Evolutionary conservation across 1,140 invertebrate species (phyloP).

Genomic region (Neotoxoptera formosana): DNA sequence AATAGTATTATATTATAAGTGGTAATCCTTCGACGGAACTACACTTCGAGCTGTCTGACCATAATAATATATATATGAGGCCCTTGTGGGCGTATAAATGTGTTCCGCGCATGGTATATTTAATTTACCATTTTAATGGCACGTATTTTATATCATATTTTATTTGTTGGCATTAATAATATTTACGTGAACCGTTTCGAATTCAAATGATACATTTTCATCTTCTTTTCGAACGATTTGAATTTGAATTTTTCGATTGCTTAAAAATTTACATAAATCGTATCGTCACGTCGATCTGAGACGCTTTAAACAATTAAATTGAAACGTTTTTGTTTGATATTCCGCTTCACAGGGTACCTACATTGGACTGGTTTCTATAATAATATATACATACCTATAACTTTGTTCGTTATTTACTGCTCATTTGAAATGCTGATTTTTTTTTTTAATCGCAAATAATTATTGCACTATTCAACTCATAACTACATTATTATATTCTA

Average conservation of each 20-base stretch:
- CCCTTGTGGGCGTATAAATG: not conserved
- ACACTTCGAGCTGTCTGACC: not conserved
- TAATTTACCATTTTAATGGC: conserved; percentile 4
- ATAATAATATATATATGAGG: not conserved
- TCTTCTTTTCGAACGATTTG: not conserved
- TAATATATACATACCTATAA: not conserved
- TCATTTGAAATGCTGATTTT: not conserved
- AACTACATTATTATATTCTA: not conserved
- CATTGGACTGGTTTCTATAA: not conserved
- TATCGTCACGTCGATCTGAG: no score
- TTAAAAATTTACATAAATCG: not conserved
- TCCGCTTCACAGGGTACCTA: conserved; percentile 42
- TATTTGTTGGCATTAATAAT: not conserved
- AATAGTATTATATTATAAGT: not conserved
- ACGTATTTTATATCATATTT: not conserved
- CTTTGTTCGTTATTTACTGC: not conserved
- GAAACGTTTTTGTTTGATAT: not conserved
- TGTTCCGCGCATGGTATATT: not conserved
- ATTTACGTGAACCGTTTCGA: not conserved
- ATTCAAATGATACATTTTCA: not conserved
- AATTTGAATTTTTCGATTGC: not conserved
- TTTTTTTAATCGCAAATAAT: not conserved
- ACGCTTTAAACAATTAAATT: not conserved
- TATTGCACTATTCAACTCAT: not conserved
- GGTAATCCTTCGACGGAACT: not conserved